A percentile compares a stretch with the other conserved stretches of the same genome.
Conservation (phyloP, 37 sponge, comb jelly and placozoan genomes). For the Aplysina aerophoba region DNA sequence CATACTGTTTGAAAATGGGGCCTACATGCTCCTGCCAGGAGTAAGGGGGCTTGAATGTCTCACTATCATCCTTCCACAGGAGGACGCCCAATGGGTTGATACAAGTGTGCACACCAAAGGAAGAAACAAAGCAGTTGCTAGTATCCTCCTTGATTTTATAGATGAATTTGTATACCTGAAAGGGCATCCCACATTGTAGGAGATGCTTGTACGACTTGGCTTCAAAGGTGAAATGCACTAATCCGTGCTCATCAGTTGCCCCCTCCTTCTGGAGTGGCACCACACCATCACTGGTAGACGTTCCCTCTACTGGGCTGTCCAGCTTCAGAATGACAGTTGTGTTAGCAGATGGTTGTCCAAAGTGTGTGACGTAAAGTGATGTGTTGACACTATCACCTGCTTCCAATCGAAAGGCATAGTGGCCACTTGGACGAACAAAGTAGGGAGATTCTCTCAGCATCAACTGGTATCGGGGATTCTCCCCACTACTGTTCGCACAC, state of each 20-base stretch:
- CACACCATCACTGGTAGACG: too few relatives aligned
- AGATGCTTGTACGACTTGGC: too few relatives aligned
- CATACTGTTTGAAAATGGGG: slow-evolving; percentile 60
- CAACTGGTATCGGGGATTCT: not conserved
- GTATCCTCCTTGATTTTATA: slow-evolving; percentile 16
- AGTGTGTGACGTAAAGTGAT: slow-evolving; percentile 25
- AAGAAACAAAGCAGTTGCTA: not conserved
- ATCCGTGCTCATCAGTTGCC: too few relatives aligned
- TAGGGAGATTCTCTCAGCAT: slow-evolving; percentile 18
- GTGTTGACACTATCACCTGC: not conserved
- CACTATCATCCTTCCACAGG: not conserved
- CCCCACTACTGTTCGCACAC: too few relatives aligned
- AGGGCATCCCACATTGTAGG: too few relatives aligned
- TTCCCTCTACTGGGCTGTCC: too few relatives aligned
- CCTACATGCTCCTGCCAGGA: slow-evolving; percentile 43
- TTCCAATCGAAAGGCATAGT: not conserved
- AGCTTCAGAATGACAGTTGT: not conserved
- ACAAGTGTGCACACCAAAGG: not conserved
- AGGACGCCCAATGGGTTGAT: not conserved
- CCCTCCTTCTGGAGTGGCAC: too few relatives aligned
- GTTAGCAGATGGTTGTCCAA: slow-evolving; percentile 33
- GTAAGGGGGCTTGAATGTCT: not conserved
- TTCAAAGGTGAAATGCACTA: too few relatives aligned
- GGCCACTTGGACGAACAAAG: slow-evolving; percentile 29
- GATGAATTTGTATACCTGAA: slow-evolving; percentile 23